Conservation (phyloP, 2,888 invertebrate genomes). For the Yponomeuta malinellus region DNA sequence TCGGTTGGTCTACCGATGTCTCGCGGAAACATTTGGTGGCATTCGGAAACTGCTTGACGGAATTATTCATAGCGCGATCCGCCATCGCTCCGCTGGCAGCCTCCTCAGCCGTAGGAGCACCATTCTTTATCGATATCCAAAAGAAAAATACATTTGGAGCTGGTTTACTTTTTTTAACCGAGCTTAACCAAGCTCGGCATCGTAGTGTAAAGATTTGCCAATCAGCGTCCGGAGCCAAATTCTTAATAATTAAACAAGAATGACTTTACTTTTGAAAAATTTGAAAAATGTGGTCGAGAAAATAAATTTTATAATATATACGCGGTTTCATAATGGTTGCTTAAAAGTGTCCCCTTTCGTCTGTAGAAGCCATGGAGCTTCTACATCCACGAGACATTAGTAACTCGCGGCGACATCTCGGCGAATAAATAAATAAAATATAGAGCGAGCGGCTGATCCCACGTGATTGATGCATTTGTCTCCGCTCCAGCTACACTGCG, state of each 20-base stretch:
- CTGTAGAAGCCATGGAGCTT: background rate
- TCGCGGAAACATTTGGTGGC: background rate
- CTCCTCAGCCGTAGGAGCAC: background rate
- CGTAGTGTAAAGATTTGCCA: too few species aligned
- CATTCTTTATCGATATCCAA: background rate
- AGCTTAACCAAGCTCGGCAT: too few species aligned
- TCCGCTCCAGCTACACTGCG: background rate
- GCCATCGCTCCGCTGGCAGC: background rate
- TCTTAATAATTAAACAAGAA: too few species aligned
- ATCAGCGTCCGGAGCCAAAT: too few species aligned
- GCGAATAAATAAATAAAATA: slow-evolving; percentile 1
- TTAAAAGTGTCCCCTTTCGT: too few species aligned
- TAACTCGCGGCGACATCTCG: background rate
- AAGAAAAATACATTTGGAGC: background rate
- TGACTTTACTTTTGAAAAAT: too few species aligned
- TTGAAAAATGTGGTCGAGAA: too few species aligned
- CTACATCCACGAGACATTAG: background rate
- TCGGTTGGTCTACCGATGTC: background rate
- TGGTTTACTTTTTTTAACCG: too few species aligned
- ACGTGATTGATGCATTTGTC: background rate
- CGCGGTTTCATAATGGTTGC: too few species aligned
- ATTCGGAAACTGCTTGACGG: background rate
- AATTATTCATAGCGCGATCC: background rate
- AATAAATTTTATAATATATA: too few species aligned
- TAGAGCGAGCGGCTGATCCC: background rate